These are phyloP conservation scores for Pinna nobilis DNA, from an alignment of 1,140 invertebrate species.

Conservation along the genomic window DNA sequence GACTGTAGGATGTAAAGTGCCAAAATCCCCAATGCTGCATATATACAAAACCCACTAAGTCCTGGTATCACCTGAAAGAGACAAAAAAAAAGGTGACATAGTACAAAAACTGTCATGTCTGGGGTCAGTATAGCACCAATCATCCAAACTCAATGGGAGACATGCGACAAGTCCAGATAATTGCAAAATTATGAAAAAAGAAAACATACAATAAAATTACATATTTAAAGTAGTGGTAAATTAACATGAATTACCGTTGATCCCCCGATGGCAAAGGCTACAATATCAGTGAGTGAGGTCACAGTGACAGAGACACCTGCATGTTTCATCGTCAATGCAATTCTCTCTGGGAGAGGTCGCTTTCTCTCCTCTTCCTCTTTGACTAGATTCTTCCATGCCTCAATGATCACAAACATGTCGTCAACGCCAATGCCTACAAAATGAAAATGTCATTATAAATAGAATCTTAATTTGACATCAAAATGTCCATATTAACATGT, in stretches of 20 bases:
- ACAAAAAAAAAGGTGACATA: constrained; percentile 21
- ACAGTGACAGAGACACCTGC: constrained; percentile 99
- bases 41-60: constrained; percentile 85
- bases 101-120: neutral
- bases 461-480: neutral
- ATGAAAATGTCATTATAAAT: neutral
- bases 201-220: too few relatives aligned
- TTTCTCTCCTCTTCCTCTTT: constrained; percentile 76
- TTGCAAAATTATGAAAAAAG: too few relatives aligned
- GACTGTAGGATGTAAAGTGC: constrained; percentile 85
- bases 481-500: neutral
- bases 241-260: constrained; percentile 88
- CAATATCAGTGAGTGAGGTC: constrained; percentile 97
- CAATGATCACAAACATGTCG: constrained; percentile 89
- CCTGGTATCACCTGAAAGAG: constrained; percentile 84
- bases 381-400: constrained; percentile 91
- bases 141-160: too few relatives aligned
- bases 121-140: neutral
- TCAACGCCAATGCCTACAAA: constrained; percentile 93
- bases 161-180: too few relatives aligned
- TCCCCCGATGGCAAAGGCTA: constrained; percentile 96
- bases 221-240: too few relatives aligned
- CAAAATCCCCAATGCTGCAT: constrained; percentile 65
- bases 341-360: constrained; percentile 87
- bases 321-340: constrained; percentile 91